Evolutionary conservation across 1,140 invertebrate species (phyloP), one percentile per base, ranked within the genome.

Genomic region (Drosophila bifasciata): DNA sequence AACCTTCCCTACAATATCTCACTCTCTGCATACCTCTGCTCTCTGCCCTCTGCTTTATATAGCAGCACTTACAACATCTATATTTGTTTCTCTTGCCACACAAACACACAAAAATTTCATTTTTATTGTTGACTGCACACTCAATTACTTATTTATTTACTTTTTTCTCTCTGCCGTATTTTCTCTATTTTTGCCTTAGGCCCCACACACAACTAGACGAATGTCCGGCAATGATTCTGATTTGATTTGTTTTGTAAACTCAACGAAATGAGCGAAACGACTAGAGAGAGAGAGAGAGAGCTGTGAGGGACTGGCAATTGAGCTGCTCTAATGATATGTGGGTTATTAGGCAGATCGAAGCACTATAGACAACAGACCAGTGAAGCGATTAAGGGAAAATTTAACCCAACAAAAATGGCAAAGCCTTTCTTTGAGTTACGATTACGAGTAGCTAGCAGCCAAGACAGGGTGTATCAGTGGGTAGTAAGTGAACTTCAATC

Each of bases 91-190:
- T 63, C 41, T 76, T 79, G 50, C 49, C 40, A 48, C 67, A 57
- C 68, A 70, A 2, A 48, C 67, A 57, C 68, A 70, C 19, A 21
- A 21, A 74, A 72, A 48, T 43, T 74, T 80, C 83, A 76, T 77
- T 88, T 86, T 86, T 88, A 86, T 86, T 86, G 83, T 86, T 88
- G 70, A 83, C 70, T 86, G 83, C 74, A 86, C 83, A 86, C 83
- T 88, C 83, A 71, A 88, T 86, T 86, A 88, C 61, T 79, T 79
- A 79, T 81, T 76, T 86, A 76, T 76, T 84, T 76, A 61, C 32
- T 76, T 79, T 79, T 79, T 49, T 46, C 43, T 43, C 49, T 60
- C 19, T 21, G 19, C 19, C 4, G 4, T 3, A 41, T 49, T 40
- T 56, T 48, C 43, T 32, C 25, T 13, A 28, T 45, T 8, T 57